phyloP scores from a whole-genome alignment of 2,797 vertebrate genomes.

The Gallirallus australis region DNA sequence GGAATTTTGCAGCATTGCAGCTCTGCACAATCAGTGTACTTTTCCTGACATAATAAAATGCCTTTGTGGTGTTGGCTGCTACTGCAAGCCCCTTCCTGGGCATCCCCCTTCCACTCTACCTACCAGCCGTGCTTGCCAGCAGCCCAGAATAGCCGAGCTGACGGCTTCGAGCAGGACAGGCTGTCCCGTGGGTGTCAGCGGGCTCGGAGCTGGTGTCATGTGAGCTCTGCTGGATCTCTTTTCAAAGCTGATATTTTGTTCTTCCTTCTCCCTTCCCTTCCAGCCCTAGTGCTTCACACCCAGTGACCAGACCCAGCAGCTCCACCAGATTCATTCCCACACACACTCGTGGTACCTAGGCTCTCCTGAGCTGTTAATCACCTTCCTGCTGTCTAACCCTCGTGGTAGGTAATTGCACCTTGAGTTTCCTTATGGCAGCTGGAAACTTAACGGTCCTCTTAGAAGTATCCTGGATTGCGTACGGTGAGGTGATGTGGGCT shows the following conservation, averaged over 20 bases:
- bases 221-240: conserved; percentile 52
- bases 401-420: fast-evolving
- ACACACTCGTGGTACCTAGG: fast-evolving
- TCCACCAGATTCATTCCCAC: fast-evolving
- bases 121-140: neutral
- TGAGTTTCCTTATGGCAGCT: neutral
- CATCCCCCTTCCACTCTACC: neutral
- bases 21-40: neutral
- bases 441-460: fast-evolving
- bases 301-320: neutral
- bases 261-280: neutral
- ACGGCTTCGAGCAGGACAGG: conserved; percentile 31
- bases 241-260: conserved; percentile 42
- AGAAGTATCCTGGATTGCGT: neutral
- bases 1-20: neutral
- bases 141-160: conserved; percentile 59
- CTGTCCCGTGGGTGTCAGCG: conserved; percentile 55
- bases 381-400: neutral
- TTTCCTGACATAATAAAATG: neutral
- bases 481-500: fast-evolving
- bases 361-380: neutral
- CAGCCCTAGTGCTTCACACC: neutral
- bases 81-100: neutral
- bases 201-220: neutral
- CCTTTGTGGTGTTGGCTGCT: neutral